These are phyloP conservation scores for Phrixothrix hirtus DNA, from an alignment of 2,888 invertebrate genomes.

Conservation along the genomic window DNA sequence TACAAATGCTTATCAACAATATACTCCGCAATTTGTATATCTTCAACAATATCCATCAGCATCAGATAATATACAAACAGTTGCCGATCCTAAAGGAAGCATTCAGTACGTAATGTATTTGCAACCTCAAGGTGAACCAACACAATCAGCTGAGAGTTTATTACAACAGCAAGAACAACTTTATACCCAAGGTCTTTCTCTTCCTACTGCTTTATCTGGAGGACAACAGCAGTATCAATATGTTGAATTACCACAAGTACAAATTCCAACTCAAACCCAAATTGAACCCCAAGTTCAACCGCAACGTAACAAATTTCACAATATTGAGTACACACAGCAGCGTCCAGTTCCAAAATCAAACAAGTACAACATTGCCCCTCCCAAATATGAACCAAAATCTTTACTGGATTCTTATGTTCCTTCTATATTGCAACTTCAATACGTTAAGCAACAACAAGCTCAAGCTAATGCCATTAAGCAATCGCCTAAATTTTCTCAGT, in stretches of 20 bases:
- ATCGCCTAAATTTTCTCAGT: slow-evolving; percentile 1
- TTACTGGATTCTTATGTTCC: slow-evolving; percentile 60
- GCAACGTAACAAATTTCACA: slow-evolving; percentile 4
- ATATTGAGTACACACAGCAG: slow-evolving; percentile 21
- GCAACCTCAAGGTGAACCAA: slow-evolving; percentile 34
- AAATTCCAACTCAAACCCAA: slow-evolving; percentile 4
- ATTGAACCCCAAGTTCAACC: slow-evolving; percentile 3
- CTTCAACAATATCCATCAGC: slow-evolving; percentile 43
- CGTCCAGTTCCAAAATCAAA: slow-evolving; percentile 8
- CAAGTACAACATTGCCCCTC: slow-evolving; percentile 16
- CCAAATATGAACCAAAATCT: slow-evolving; percentile 54
- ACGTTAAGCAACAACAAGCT: slow-evolving; percentile 50
- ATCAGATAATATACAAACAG: slow-evolving; percentile 46
- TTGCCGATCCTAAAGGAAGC: slow-evolving; percentile 48
- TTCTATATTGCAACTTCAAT: slow-evolving; percentile 49
- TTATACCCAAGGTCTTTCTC: background rate
- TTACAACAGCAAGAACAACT: slow-evolving; percentile 4
- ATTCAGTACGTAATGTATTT: slow-evolving; percentile 50
- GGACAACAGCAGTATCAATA: slow-evolving; percentile 6
- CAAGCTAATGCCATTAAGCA: slow-evolving; percentile 49
- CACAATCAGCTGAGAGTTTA: slow-evolving; percentile 14
- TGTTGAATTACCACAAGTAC: slow-evolving; percentile 4
- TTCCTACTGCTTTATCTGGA: background rate
- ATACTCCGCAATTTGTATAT: slow-evolving; percentile 47
- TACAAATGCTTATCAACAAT: slow-evolving; percentile 30